Base-by-base conservation (phyloP, 2,113 vertebrate species). In the Callorhinus ursinus region DNA sequence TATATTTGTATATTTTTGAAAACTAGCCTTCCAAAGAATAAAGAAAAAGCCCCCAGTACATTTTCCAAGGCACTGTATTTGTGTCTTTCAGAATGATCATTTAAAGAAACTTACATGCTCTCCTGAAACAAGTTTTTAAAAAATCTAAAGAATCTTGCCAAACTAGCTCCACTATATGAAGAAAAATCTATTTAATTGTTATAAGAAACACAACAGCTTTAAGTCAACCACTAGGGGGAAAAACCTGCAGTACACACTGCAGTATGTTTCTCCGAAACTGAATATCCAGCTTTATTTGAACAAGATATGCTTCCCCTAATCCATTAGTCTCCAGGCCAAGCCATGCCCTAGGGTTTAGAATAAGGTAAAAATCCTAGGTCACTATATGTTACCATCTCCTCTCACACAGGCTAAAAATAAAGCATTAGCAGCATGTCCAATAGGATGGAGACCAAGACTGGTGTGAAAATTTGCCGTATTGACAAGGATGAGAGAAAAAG, bases 381-480 rank as follows among this genome's bases (percentile, higher is more conserved):
- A 46, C 24, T 65, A 10, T 0, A 0, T 74, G 57, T 95, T 97
- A 76, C 31, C 85, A n/a, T 42, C 49, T 93, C 91, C 57, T 88
- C 65, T 82, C 49, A 88, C 9, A 65, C 0, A 2, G 1, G 24
- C 59, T 97, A 94, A 97, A 97, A 39, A 71, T 71, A 96, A 98
- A 90, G 74, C 57, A 94, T 80, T 88, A 93, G 9, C 86, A 92
- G 81, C 96, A 90, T 82, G 15, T n/a, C 84, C 96, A 79, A 79
- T 72, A 95, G 96, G 39, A 76, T 10, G 97, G 67, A 97, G 79
- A 87, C 53, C 84, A n/a, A 33, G 31, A 0, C 18, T 14, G 53
- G 31, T 24, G 49, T 46, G 93, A 88, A 97, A 77, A 98, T 98
- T 65, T 97, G 88, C 98, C 98, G 95, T 6, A 76, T 49, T 97